Percentiles rank a stretch among this genome's conserved stretches.
Evolutionary conservation across 2,113 vertebrate genomes (phyloP).

Genomic region (Riparia riparia): DNA sequence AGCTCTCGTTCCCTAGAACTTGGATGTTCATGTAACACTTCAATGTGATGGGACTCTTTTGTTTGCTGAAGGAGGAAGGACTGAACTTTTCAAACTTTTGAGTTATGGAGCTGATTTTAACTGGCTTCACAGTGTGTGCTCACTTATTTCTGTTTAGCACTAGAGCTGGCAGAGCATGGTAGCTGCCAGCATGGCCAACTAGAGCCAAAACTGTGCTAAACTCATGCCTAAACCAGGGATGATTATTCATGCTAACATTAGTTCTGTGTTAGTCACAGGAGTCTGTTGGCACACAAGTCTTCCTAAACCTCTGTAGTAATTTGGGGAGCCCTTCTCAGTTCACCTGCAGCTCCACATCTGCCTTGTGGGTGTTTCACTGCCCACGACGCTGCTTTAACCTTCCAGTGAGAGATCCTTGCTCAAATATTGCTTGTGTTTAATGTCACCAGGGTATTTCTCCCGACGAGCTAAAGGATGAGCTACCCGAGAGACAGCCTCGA

Average conservation of each 20-base stretch:
- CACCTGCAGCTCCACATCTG: background rate
- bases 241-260: conserved; percentile 13
- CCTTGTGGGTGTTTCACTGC: background rate
- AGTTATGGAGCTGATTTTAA: background rate
- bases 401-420: background rate
- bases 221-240: conserved; percentile 24
- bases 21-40: background rate
- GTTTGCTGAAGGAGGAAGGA: background rate
- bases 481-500: conserved; percentile 84
- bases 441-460: conserved; percentile 80
- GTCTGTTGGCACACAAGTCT: background rate
- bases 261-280: conserved; percentile 3
- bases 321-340: background rate
- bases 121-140: background rate
- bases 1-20: background rate
- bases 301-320: background rate
- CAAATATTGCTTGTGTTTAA: conserved; percentile 22
- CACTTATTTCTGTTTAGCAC: background rate
- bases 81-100: background rate
- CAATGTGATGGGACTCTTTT: background rate
- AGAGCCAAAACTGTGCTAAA: conserved; percentile 12
- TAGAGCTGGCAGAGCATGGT: background rate
- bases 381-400: background rate
- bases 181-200: background rate
- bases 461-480: conserved; percentile 83